Evolutionary conservation across 2,888 invertebrate species (phyloP), one percentile per base, ranked within the genome.

Genomic region (Tetanocera ferruginea): DNA sequence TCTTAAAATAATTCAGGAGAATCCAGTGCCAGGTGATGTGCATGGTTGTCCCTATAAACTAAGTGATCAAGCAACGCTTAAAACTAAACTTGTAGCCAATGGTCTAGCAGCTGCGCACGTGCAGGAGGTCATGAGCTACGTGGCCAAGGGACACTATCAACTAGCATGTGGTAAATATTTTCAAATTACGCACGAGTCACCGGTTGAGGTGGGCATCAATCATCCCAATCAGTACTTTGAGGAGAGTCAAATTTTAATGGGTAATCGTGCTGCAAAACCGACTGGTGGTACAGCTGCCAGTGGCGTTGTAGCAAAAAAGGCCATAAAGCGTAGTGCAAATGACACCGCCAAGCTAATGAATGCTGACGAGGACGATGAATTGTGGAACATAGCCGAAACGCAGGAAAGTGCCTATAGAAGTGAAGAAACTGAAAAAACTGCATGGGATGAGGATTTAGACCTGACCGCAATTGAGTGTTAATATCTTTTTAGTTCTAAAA

Each of bases 31-130:
- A 3, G 87, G 88, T 8, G 96, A 95, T 3, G 93, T 93, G 82
- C 97, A 98, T 89, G 99, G 98, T 0, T 99, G 99, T 89, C 98
- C 99, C 0, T 99, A 95, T 87, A 94, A 93, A 85, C 95, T 96
- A 84, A 94, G 93, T 89, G 97, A 98, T 90, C 87, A 90, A 5
- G 90, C 91, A 17, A 91, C 93, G 28, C 91, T 99, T 37, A 94
- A 93, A 85, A 93, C 94, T 82, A 95, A 93, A 88, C 90, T 98
- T 11, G 90, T 91, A 55, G 93, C 92, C 55, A 93, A 93, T 87
- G 94, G 94, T 25, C 88, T 95, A 67, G 91, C 93, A 31, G 84
- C 91, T 28, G 84, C 90, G 93, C 96, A 92, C 84, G 89, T 94
- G 8, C 91, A 92, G 84, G 94, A 96, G 86, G 93, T 98, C 43